Percentiles rank a stretch among this genome's conserved stretches.
phyloP scores from a whole-genome alignment of 2,113 vertebrate genomes.

The Heterocephalus glaber region DNA sequence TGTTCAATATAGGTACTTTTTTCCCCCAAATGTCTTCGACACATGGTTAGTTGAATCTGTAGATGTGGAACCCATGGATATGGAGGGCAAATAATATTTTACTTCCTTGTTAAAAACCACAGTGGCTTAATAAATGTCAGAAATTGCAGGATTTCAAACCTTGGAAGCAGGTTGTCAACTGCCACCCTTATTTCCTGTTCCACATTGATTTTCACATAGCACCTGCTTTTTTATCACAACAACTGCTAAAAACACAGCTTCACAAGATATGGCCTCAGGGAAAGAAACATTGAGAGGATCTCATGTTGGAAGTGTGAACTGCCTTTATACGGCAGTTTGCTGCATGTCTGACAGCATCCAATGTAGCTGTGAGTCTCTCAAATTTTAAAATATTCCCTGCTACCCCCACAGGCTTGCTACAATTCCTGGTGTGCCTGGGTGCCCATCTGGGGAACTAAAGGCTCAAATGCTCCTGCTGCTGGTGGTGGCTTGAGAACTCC shows the following conservation, averaged over 20 bases:
- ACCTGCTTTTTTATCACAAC: constrained; percentile 5
- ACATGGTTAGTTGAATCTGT: neutral
- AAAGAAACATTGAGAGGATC: neutral
- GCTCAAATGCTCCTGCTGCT: neutral
- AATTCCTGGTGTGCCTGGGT: neutral
- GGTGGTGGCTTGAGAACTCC: neutral
- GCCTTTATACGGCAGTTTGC: neutral
- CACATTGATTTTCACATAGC: neutral
- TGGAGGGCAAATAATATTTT: neutral
- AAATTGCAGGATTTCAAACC: neutral
- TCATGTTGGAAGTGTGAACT: neutral
- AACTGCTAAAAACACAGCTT: neutral
- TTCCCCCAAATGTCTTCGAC: no score
- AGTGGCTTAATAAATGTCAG: neutral
- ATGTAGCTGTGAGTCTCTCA: neutral
- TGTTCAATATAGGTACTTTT: neutral
- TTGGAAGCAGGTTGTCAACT: neutral
- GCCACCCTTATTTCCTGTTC: neutral
- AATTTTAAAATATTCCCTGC: neutral
- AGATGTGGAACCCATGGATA: neutral
- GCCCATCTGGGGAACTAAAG: neutral
- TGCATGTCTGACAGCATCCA: neutral
- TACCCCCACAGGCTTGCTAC: neutral
- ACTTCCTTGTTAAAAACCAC: neutral
- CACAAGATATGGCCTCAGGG: neutral